These are phyloP conservation scores for Brachypodius melanocephalos DNA, from an alignment of 2,113 vertebrate species.

Conservation along the genomic window DNA sequence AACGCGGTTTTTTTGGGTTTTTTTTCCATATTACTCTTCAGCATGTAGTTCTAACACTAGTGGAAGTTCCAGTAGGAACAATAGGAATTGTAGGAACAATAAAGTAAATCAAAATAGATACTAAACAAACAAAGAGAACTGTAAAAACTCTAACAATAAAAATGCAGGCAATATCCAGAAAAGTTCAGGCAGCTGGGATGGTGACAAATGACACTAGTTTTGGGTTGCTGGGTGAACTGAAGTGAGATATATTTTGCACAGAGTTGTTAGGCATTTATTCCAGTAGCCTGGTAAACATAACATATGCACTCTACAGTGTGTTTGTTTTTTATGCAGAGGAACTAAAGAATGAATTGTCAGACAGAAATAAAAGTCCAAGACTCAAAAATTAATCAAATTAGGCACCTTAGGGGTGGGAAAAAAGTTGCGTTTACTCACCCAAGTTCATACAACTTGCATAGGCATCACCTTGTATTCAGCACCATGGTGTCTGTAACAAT, in stretches of 20 bases:
- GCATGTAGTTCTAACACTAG: neutral
- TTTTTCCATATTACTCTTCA: neutral
- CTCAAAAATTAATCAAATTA: neutral
- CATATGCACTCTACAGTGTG: neutral
- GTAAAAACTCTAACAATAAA: neutral
- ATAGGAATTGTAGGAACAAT: neutral
- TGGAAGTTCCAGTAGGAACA: neutral
- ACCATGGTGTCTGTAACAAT: neutral
- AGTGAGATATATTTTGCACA: neutral
- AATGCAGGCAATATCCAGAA: neutral
- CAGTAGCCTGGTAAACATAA: neutral
- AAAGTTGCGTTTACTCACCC: neutral
- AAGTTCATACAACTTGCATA: accelerated
- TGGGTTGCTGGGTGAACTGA: neutral
- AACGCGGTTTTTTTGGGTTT: neutral
- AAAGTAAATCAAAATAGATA: neutral
- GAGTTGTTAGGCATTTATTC: neutral
- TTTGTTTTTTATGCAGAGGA: neutral
- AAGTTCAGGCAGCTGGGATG: neutral
- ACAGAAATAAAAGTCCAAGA: neutral
- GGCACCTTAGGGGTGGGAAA: accelerated
- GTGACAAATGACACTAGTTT: neutral
- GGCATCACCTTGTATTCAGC: neutral
- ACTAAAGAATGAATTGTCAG: neutral
- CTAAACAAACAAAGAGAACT: neutral